Percentiles rank a stretch among this genome's conserved stretches.
phyloP scores from a whole-genome alignment of 2,888 invertebrate species.

The Aromia moschata region DNA sequence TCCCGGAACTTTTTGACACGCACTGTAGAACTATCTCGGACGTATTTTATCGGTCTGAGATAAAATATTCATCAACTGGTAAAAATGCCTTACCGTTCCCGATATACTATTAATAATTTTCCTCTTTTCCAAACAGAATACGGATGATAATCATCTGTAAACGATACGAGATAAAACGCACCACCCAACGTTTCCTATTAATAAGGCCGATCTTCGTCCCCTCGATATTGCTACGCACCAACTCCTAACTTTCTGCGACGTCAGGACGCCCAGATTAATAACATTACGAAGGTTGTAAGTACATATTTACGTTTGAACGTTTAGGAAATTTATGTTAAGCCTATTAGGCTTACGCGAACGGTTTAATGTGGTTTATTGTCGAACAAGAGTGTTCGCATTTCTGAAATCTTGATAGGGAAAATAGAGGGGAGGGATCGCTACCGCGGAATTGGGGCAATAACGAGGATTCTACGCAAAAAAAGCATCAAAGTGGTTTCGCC shows the following conservation, averaged over 20 bases:
- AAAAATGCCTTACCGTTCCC: too few relatives aligned
- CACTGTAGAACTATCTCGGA: too few relatives aligned
- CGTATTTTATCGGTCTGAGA: too few relatives aligned
- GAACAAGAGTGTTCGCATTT: constrained; percentile 16
- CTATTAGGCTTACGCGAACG: constrained; percentile 15
- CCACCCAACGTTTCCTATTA: constrained; percentile 10
- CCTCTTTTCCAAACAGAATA: too few relatives aligned
- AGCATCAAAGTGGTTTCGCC: background rate
- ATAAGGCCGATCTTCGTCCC: background rate
- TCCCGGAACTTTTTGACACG: too few relatives aligned
- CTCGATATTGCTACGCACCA: constrained; percentile 6
- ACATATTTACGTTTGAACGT: constrained; percentile 22
- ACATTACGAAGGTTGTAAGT: constrained; percentile 18
- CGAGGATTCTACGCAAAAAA: background rate
- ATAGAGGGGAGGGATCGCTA: background rate
- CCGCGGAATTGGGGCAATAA: background rate
- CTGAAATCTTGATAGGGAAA: constrained; percentile 16
- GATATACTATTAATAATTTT: too few relatives aligned
- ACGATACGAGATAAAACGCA: too few relatives aligned
- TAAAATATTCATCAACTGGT: too few relatives aligned
- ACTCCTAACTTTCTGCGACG: constrained; percentile 5
- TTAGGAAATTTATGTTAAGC: constrained; percentile 20
- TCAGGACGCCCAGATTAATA: constrained; percentile 15
- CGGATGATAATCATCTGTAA: too few relatives aligned
- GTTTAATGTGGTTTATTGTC: constrained; percentile 20